phyloP scores from a whole-genome alignment of 2,888 invertebrate species.

The Acronicta alni region DNA sequence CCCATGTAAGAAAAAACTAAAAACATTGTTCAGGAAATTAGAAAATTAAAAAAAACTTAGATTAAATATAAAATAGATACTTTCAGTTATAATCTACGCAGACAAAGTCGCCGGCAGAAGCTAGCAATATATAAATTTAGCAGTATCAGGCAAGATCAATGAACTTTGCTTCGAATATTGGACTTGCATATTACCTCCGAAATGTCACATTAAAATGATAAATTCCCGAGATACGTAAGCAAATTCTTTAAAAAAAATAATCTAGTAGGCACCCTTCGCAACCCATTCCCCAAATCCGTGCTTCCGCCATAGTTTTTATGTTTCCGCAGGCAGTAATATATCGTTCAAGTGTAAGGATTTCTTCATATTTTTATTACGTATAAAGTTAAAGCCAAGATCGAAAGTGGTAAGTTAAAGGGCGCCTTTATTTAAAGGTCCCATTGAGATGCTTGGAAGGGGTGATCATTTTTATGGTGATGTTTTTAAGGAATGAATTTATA shows the following conservation, averaged over 20 bases:
- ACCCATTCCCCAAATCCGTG: conserved; percentile 34
- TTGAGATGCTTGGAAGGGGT: conserved; percentile 59
- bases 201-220: conserved; percentile 53
- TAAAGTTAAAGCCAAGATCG: conserved; percentile 78
- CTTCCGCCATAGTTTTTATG: conserved; percentile 73
- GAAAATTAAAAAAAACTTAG: no score
- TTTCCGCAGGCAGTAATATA: conserved; percentile 81
- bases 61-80: no score
- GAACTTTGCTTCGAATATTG: conserved; percentile 9
- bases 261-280: conserved; percentile 29
- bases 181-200: conserved; percentile 12
- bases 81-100: no score
- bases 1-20: no score
- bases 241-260: conserved; percentile 49
- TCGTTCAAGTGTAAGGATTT: conserved; percentile 76
- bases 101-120: no score
- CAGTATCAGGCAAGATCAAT: neutral
- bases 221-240: conserved; percentile 33
- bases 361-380: conserved; percentile 84
- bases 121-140: no score
- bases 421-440: conserved; percentile 68
- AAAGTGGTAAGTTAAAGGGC: conserved; percentile 63
- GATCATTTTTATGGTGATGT: conserved; percentile 55
- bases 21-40: no score
- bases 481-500: conserved; percentile 15